A percentile compares a stretch with the other conserved stretches of the same genome.
phyloP scores from a whole-genome alignment of 2,888 invertebrate genomes.

The Stenichneumon culpator region DNA sequence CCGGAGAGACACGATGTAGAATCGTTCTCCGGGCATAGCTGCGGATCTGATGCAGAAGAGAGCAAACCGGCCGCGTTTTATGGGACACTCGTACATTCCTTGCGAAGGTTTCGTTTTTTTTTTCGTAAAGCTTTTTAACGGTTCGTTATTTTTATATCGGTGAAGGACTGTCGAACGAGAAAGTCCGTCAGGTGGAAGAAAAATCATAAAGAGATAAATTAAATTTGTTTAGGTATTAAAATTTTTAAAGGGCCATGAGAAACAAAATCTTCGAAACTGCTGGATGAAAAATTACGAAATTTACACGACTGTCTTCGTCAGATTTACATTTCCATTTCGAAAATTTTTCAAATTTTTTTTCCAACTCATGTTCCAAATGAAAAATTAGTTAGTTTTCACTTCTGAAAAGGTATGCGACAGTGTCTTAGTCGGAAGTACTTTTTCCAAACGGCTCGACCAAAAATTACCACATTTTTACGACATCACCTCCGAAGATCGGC shows the following conservation, averaged over 20 bases:
- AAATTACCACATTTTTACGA: background rate
- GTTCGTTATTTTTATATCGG: background rate
- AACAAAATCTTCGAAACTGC: background rate
- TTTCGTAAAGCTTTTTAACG: background rate
- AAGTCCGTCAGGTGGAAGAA: background rate
- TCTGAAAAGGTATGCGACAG: background rate
- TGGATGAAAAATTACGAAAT: background rate
- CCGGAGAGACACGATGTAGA: conserved; percentile 28
- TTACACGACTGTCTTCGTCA: background rate
- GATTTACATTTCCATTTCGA: background rate
- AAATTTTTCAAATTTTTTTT: background rate
- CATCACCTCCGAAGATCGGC: background rate
- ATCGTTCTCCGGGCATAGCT: conserved; percentile 68
- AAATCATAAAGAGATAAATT: background rate
- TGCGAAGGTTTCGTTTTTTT: background rate
- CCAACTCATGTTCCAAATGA: background rate
- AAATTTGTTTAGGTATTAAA: background rate
- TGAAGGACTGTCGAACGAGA: background rate
- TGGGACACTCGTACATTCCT: conserved; percentile 51
- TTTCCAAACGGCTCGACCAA: background rate
- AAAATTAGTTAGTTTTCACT: background rate
- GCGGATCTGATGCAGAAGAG: conserved; percentile 7
- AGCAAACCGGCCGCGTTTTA: conserved; percentile 25
- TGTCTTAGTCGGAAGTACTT: background rate
- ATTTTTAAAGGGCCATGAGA: too few species aligned